These are phyloP conservation scores for Meghimatium bilineatum DNA, from an alignment of 2,888 invertebrate genomes.

Conservation along the genomic window DNA sequence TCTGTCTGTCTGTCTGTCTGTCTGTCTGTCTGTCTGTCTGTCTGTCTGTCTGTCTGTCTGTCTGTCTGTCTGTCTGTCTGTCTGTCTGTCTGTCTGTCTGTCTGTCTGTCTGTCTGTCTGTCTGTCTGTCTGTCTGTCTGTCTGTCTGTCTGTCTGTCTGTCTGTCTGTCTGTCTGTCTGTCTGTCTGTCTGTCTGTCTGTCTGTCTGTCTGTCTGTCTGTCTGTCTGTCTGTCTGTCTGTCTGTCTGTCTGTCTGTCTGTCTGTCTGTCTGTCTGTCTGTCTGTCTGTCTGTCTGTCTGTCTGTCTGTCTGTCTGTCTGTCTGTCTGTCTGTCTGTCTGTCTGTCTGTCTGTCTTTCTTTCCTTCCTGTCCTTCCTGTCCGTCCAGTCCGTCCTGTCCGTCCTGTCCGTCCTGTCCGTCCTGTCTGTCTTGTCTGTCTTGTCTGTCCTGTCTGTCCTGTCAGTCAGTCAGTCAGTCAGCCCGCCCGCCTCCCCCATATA, in stretches of 20 bases:
- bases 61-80: conserved; percentile 27
- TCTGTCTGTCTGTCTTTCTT: neutral
- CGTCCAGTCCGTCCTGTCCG: too few species aligned
- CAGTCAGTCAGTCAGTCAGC: too few species aligned
- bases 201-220: neutral
- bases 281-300: neutral
- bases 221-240: neutral
- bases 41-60: conserved; percentile 21
- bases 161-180: neutral
- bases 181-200: neutral
- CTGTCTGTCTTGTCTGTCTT: too few species aligned
- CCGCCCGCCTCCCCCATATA: too few species aligned
- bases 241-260: neutral
- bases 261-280: neutral
- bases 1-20: conserved; percentile 15
- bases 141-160: neutral
- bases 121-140: neutral
- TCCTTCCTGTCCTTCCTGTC: too few species aligned
- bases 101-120: conserved; percentile 8
- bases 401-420: too few species aligned
- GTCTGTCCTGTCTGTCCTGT: too few species aligned
- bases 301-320: neutral
- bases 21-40: conserved; percentile 15
- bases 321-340: neutral
- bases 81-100: conserved; percentile 22